A percentile compares a stretch with the other conserved stretches of the same genome.
phyloP scores from a whole-genome alignment of 2,888 invertebrate species.

The Nebria brevicollis region DNA sequence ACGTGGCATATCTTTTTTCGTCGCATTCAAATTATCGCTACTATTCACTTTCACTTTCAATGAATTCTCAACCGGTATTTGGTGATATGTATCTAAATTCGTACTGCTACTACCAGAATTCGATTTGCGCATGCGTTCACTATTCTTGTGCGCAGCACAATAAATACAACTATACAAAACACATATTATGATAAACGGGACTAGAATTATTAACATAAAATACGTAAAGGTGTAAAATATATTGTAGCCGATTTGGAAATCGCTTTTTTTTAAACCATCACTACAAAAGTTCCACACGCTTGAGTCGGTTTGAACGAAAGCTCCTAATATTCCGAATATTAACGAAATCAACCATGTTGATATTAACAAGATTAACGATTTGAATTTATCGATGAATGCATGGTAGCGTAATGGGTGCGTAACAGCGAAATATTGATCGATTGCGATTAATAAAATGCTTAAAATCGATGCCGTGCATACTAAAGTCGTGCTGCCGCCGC shows the following conservation, averaged over 20 bases:
- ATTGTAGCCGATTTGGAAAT: conserved; percentile 58
- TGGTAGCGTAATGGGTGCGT: conserved; percentile 73
- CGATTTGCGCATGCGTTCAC: conserved; percentile 67
- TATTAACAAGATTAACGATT: conserved; percentile 64
- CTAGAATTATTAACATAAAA: conserved; percentile 63
- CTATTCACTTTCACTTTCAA: conserved; percentile 46
- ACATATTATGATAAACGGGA: conserved; percentile 72
- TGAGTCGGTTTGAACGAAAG: conserved; percentile 62
- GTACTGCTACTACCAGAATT: conserved; percentile 65
- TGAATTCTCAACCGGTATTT: conserved; percentile 63
- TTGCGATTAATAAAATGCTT: conserved; percentile 71
- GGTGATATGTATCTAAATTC: conserved; percentile 63
- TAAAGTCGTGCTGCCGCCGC: conserved; percentile 72
- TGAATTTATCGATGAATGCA: conserved; percentile 66
- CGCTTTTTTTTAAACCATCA: conserved; percentile 45
- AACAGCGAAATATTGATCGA: conserved; percentile 75
- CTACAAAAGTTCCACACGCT: conserved; percentile 63
- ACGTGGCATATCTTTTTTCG: conserved; percentile 13
- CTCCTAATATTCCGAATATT: conserved; percentile 63
- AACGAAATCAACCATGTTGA: conserved; percentile 65
- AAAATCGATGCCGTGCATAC: conserved; percentile 70
- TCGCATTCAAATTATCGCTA: conserved; percentile 30
- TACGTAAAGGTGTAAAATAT: conserved; percentile 63
- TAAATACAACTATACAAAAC: conserved; percentile 81
- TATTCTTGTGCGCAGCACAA: conserved; percentile 79